phyloP scores from a whole-genome alignment of 1,140 invertebrate genomes.

The Chymomyza costata region DNA sequence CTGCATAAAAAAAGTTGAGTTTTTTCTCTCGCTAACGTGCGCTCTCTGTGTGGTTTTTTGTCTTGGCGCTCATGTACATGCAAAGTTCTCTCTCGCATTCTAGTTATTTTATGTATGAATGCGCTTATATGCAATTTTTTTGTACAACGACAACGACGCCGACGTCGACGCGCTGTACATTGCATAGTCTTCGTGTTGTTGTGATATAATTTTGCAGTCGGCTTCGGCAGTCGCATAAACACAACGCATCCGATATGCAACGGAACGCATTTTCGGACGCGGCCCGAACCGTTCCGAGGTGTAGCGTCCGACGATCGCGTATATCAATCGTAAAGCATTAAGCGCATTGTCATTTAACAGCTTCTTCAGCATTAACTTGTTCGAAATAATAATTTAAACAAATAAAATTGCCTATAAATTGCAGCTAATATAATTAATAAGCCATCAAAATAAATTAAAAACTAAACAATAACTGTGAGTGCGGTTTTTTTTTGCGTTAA shows the following conservation, averaged over 20 bases:
- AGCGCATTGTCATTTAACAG: constrained; percentile 61
- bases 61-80: constrained; percentile 3
- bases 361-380: constrained; percentile 27
- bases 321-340: constrained; percentile 73
- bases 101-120: constrained; percentile 53
- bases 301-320: constrained; percentile 75
- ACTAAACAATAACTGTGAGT: too few species aligned
- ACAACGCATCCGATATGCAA: constrained; percentile 76
- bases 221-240: constrained; percentile 75
- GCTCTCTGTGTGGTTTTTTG: constrained; percentile 4
- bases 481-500: too few species aligned
- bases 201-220: constrained; percentile 74
- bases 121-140: constrained; percentile 65
- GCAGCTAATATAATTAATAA: too few species aligned
- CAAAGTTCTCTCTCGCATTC: constrained; percentile 45
- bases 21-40: constrained; percentile 18
- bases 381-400: constrained; percentile 17
- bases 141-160: constrained; percentile 19
- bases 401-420: constrained; percentile 18
- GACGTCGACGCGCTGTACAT: constrained; percentile 41
- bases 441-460: too few species aligned
- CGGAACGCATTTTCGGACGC: constrained; percentile 76
- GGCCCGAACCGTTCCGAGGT: constrained; percentile 75
- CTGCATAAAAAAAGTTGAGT: constrained; percentile 43
- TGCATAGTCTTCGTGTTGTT: constrained; percentile 66